Conservation (phyloP, 53 echinoderm and acorn worm species). For the Hippasteria phrygiana region DNA sequence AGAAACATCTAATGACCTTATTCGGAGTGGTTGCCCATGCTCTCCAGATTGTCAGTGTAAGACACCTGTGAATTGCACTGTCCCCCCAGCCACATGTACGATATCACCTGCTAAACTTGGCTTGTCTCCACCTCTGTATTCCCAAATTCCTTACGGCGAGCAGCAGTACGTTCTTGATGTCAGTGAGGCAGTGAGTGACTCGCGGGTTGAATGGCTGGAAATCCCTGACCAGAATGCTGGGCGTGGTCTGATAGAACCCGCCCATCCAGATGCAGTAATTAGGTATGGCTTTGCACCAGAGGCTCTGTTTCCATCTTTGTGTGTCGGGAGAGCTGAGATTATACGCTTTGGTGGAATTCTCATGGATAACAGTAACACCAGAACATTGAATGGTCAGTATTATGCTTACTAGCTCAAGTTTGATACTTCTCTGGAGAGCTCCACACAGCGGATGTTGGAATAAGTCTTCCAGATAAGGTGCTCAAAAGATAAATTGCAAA, state of each 20-base stretch:
- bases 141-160: slow-evolving; percentile 14
- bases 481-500: too few species aligned
- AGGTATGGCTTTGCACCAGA: slow-evolving; percentile 65
- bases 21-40: slow-evolving; percentile 28
- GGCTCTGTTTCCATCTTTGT: slow-evolving; percentile 50
- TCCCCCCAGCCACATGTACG: not conserved
- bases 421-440: too few species aligned
- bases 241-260: not conserved
- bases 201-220: slow-evolving; percentile 46
- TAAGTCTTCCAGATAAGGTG: too few species aligned
- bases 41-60: slow-evolving; percentile 35
- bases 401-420: slow-evolving; percentile 43
- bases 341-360: slow-evolving; percentile 73
- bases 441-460: too few species aligned
- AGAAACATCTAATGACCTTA: not conserved
- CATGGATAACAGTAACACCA: slow-evolving; percentile 7
- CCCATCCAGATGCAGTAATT: not conserved
- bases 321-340: slow-evolving; percentile 69
- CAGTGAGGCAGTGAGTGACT: slow-evolving; percentile 9
- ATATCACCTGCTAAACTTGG: slow-evolving; percentile 2
- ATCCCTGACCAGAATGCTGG: slow-evolving; percentile 26
- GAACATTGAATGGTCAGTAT: slow-evolving; percentile 30
- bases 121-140: not conserved
- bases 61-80: not conserved
- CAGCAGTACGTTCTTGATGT: slow-evolving; percentile 68